phyloP scores from a whole-genome alignment of 2,888 invertebrate species.

The Drosophila robusta region DNA sequence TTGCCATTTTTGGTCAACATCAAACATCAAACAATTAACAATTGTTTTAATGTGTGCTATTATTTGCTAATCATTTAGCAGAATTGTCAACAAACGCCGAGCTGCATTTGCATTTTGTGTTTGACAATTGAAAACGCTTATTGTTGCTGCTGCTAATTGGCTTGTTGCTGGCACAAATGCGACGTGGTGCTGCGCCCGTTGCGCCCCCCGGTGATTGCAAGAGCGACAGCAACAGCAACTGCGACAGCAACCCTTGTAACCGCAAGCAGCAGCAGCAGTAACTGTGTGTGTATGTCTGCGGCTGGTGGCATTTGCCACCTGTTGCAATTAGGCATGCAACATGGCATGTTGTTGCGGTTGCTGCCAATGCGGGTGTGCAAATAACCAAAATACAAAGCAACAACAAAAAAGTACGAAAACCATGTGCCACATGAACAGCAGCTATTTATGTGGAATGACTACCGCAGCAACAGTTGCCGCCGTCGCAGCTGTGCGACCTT shows the following conservation, averaged over 20 bases:
- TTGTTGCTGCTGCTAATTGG: slow-evolving; percentile 59
- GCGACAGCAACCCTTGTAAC: slow-evolving; percentile 58
- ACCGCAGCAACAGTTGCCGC: slow-evolving; percentile 53
- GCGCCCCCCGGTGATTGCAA: neutral
- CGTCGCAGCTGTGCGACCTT: slow-evolving; percentile 81
- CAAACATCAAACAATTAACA: slow-evolving; percentile 63
- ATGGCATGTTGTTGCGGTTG: slow-evolving; percentile 78
- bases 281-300: slow-evolving; percentile 44
- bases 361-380: slow-evolving; percentile 65
- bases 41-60: slow-evolving; percentile 68
- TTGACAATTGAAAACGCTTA: slow-evolving; percentile 47
- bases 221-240: slow-evolving; percentile 19
- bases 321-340: slow-evolving; percentile 82
- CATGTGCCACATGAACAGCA: slow-evolving; percentile 77
- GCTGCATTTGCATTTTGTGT: slow-evolving; percentile 49
- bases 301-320: slow-evolving; percentile 78
- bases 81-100: slow-evolving; percentile 58
- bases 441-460: slow-evolving; percentile 68
- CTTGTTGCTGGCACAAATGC: slow-evolving; percentile 70
- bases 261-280: slow-evolving; percentile 41
- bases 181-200: slow-evolving; percentile 54
- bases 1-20: slow-evolving; percentile 69
- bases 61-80: slow-evolving; percentile 75
- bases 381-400: slow-evolving; percentile 43
- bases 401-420: slow-evolving; percentile 23